These are phyloP conservation scores for Salvator merianae DNA, from an alignment of 2,113 vertebrate species.

Conservation along the genomic window DNA sequence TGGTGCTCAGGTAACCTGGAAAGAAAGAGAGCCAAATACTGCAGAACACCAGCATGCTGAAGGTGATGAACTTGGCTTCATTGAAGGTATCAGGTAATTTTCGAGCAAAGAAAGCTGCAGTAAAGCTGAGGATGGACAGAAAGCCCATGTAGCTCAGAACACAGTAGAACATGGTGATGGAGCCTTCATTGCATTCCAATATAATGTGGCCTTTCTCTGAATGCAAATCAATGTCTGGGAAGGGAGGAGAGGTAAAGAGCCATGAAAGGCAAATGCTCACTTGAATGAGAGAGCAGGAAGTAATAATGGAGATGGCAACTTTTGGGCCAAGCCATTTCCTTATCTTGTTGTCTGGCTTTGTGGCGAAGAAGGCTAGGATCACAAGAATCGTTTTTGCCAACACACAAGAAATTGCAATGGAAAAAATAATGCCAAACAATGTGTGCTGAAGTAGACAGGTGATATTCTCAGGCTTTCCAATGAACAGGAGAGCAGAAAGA, in stretches of 20 bases:
- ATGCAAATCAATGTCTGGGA: not conserved
- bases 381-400: constrained; percentile 14
- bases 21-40: constrained; percentile 14
- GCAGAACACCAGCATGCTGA: constrained; percentile 22
- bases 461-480: not conserved
- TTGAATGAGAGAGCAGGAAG: constrained; percentile 4
- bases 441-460: not conserved
- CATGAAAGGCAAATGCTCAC: not conserved
- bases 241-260: not conserved
- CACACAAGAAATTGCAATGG: constrained; percentile 6
- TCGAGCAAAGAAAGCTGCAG: not conserved
- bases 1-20: constrained; percentile 11
- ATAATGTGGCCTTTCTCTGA: not conserved
- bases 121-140: constrained; percentile 10
- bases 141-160: not conserved
- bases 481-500: not conserved
- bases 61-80: constrained; percentile 16
- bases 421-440: not conserved
- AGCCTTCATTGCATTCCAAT: not conserved
- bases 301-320: not conserved
- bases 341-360: not conserved
- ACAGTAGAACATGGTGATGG: not conserved
- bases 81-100: constrained; percentile 15
- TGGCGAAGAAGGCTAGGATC: not conserved
- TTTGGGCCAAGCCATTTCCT: not conserved